phyloP scores from a whole-genome alignment of 2,888 invertebrate genomes.

The Imbricaverruca yamaguchii region DNA sequence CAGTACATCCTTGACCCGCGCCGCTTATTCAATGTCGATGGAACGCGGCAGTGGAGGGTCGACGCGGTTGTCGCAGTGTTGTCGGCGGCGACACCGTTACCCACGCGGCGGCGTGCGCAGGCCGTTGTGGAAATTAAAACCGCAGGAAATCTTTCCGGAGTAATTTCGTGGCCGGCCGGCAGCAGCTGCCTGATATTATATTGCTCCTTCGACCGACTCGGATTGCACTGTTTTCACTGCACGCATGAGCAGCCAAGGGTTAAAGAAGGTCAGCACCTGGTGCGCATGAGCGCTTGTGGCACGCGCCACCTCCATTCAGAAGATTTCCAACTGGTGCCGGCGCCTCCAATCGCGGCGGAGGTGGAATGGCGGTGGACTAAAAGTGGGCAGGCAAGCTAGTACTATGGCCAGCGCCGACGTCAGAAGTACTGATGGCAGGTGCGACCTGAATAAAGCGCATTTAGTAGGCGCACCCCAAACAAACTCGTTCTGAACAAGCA shows the following conservation, averaged over 20 bases:
- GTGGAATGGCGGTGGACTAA: background rate
- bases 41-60: no score
- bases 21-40: no score
- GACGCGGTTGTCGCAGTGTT: background rate
- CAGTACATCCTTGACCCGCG: no score
- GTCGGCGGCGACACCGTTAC: background rate
- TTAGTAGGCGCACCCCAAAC: no score
- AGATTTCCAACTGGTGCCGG: background rate
- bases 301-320: conserved; percentile 15
- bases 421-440: background rate
- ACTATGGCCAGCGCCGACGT: background rate
- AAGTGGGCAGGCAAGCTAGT: background rate
- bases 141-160: conserved; percentile 3
- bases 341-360: background rate
- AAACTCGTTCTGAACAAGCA: no score
- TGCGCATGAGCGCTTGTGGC: background rate
- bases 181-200: background rate
- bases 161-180: background rate
- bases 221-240: conserved; percentile 21
- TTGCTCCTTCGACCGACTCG: background rate
- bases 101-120: background rate
- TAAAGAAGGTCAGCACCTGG: conserved; percentile 12
- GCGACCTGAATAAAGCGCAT: background rate
- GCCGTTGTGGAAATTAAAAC: conserved; percentile 1
- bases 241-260: background rate